Evolutionary conservation across 2,888 invertebrate species (phyloP).

Genomic region (Aphodius granarius): DNA sequence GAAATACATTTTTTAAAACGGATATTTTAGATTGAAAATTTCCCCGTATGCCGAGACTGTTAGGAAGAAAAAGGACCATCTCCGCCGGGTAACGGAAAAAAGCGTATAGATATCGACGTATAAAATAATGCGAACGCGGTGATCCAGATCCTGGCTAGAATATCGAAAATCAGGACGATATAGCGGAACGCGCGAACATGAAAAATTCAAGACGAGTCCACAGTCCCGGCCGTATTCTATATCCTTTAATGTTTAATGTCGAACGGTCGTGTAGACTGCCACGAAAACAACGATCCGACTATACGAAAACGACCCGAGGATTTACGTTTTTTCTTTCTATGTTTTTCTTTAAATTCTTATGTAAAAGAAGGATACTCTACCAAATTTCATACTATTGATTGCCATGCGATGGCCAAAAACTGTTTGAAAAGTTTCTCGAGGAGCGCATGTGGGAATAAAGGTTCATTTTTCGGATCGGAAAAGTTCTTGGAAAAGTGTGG

Average conservation of each 20-base stretch:
- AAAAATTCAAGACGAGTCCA: conserved; percentile 3
- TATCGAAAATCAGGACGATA: conserved; percentile 13
- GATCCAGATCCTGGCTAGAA: neutral
- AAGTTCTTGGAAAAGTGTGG: conserved; percentile 29
- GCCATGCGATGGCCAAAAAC: neutral
- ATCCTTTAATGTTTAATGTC: conserved; percentile 11
- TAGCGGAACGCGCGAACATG: neutral
- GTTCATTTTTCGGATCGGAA: conserved; percentile 25
- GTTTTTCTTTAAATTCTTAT: too few species aligned
- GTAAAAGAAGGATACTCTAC: neutral
- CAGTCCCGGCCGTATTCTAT: conserved; percentile 4
- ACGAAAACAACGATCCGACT: too few species aligned
- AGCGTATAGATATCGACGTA: neutral
- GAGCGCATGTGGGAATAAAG: neutral
- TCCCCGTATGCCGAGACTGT: neutral
- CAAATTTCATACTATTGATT: too few species aligned
- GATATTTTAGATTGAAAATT: neutral
- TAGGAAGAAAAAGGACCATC: neutral
- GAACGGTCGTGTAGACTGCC: neutral
- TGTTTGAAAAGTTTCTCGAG: neutral
- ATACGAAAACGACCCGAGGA: neutral
- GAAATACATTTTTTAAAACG: neutral
- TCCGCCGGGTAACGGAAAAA: neutral
- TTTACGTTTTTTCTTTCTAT: neutral
- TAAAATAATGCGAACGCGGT: neutral